phyloP scores from a whole-genome alignment of 2,888 invertebrate species.

The Rhimphoctona megacephalus region DNA sequence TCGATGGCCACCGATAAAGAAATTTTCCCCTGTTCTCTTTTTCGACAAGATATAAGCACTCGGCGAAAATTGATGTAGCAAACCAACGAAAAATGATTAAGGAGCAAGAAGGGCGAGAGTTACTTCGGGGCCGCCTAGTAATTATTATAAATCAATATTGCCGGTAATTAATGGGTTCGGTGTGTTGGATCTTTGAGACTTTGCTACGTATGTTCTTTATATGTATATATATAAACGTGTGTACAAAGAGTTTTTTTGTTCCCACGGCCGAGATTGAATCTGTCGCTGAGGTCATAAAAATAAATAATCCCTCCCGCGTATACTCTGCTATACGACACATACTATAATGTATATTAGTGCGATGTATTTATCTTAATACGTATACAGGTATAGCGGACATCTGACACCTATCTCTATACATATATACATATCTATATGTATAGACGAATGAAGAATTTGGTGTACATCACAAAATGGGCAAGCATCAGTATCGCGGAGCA shows the following conservation, averaged over 20 bases:
- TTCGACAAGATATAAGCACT: background rate
- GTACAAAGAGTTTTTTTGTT: slow-evolving; percentile 27
- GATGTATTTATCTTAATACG: slow-evolving; percentile 12
- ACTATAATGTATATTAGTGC: slow-evolving; percentile 17
- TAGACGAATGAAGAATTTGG: background rate
- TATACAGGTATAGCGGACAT: background rate
- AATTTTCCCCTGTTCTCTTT: background rate
- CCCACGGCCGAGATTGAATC: slow-evolving; percentile 60
- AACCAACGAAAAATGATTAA: background rate
- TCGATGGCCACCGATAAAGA: slow-evolving; percentile 1
- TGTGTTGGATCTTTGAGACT: background rate
- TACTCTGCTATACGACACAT: slow-evolving; percentile 1
- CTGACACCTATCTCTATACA: background rate
- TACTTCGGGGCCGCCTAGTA: slow-evolving; percentile 51
- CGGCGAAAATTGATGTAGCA: slow-evolving; percentile 24
- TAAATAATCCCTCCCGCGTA: slow-evolving; percentile 63
- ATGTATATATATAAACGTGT: background rate
- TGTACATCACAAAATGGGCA: slow-evolving; percentile 38
- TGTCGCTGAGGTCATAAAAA: slow-evolving; percentile 68
- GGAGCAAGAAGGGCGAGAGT: background rate
- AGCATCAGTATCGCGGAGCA: slow-evolving; percentile 62
- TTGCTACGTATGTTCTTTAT: background rate
- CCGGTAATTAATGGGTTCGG: slow-evolving; percentile 57
- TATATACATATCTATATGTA: background rate
- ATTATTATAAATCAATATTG: slow-evolving; percentile 66